phyloP scores from a whole-genome alignment of 2,113 vertebrate species.

The Otocyon megalotis region DNA sequence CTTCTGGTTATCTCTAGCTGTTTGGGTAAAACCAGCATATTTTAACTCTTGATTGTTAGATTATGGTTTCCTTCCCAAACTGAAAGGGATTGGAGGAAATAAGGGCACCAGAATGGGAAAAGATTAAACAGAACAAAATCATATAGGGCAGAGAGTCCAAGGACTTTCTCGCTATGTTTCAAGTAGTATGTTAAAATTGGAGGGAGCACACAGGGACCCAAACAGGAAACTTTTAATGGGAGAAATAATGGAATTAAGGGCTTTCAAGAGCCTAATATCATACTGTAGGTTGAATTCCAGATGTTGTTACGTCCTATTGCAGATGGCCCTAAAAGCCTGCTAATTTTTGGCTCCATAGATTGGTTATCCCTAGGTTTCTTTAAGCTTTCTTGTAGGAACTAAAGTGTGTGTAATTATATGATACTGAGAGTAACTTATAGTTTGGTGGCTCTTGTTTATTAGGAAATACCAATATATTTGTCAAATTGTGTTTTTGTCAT shows the following conservation, averaged over 20 bases:
- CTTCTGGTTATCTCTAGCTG: background rate
- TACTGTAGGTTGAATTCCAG: background rate
- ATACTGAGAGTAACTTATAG: background rate
- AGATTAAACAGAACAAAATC: slow-evolving; percentile 30
- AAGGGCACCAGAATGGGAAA: background rate
- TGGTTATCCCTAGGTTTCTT: background rate
- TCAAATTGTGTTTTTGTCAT: slow-evolving; percentile 49
- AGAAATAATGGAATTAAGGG: slow-evolving; percentile 6
- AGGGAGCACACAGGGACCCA: background rate
- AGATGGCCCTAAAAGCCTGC: background rate
- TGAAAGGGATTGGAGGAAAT: background rate
- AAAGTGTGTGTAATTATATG: slow-evolving; percentile 32
- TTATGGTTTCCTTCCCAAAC: background rate
- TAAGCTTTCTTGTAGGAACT: background rate
- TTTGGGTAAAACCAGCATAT: slow-evolving; percentile 26
- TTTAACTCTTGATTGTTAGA: background rate
- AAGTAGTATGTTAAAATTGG: background rate
- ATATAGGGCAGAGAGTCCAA: background rate
- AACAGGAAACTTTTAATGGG: background rate
- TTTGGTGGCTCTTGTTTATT: slow-evolving; percentile 36
- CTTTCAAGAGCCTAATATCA: background rate
- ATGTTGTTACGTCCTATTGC: background rate
- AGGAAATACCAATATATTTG: background rate
- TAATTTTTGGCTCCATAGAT: background rate
- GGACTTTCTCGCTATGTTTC: background rate